Base-by-base conservation (phyloP, 2,888 invertebrate genomes). In the Ennomos quercinarius region DNA sequence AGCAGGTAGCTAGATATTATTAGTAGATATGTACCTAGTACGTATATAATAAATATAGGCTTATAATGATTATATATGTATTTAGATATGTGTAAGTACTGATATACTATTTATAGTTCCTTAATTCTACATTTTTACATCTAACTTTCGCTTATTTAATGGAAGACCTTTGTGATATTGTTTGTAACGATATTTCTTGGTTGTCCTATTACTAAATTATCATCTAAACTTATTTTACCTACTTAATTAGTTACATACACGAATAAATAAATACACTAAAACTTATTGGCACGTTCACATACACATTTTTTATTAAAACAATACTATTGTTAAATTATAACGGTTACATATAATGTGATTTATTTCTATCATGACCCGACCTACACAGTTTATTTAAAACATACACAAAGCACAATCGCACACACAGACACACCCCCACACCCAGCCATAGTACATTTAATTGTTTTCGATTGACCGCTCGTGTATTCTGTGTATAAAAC, bases 91-190 rank as follows among this genome's bases (percentile, higher is more conserved):
- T 27, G 5, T 27, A 4, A 27, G 6, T 27, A 27, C 5, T 27
- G 27, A 27, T 27, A 27, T 27, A 27, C 27, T 35, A 40, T 10
- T 39, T 11, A 45, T 38, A 38, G 11, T 5, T 53, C 27, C 40
- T n/a, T 40, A 41, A 43, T 36, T 39, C n/a, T 49, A 10, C 9
- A 35, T 41, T 39, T 54, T 47, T 62, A 62, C 60, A 58, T 34
- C 13, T 63, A 63, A 27, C 54, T 27, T 64, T 68, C 42, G 60
- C 78, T 81, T 81, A 79, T 10, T 57, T 84, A 87, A 70, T 90
- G 91, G 91, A 91, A 91, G 91, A 91, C 91, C 69, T 80, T 81
- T 67, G 93, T 93, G 93, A 93, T 93, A 93, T 93, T 89, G 86
- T 93, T 91, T 89, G 86, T 88, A 73, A 67, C 54, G 89, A 91